phyloP scores from a whole-genome alignment of 2,797 vertebrate genomes.

The Brotula barbata region DNA sequence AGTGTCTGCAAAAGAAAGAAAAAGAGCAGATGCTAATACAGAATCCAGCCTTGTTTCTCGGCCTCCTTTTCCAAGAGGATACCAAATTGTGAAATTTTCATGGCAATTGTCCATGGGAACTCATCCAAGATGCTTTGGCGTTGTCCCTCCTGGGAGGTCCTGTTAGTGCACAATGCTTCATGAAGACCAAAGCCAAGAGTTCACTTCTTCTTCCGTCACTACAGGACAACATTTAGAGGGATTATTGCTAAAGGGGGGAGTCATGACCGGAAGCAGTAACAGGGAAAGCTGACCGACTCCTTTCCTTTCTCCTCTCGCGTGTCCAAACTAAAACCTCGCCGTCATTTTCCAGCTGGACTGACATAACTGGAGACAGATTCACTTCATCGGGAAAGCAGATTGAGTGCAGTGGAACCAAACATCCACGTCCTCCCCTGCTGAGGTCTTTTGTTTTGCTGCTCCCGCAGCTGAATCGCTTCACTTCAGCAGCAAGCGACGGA shows the following conservation, averaged over 20 bases:
- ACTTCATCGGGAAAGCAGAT: slow-evolving; percentile 33
- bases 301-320: slow-evolving; percentile 16
- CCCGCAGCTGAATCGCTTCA: slow-evolving; percentile 27
- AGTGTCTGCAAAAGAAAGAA: slow-evolving; percentile 63
- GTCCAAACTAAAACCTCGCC: slow-evolving; percentile 40
- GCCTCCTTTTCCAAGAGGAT: slow-evolving; percentile 58
- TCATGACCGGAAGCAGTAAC: slow-evolving; percentile 38
- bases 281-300: slow-evolving; percentile 48
- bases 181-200: slow-evolving; percentile 56
- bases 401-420: slow-evolving; percentile 37
- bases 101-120: slow-evolving; percentile 75
- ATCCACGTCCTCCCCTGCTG: slow-evolving; percentile 18
- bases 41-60: slow-evolving; percentile 56
- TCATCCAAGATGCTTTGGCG: slow-evolving; percentile 63
- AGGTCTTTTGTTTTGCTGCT: slow-evolving; percentile 34
- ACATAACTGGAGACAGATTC: slow-evolving; percentile 18
- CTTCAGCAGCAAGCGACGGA: slow-evolving; percentile 57
- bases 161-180: slow-evolving; percentile 64
- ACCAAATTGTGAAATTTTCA: slow-evolving; percentile 73
- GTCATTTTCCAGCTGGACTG: slow-evolving; percentile 31
- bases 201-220: slow-evolving; percentile 49
- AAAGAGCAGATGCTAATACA: slow-evolving; percentile 59
- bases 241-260: slow-evolving; percentile 46
- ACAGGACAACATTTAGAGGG: slow-evolving; percentile 51
- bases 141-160: slow-evolving; percentile 74